These are phyloP conservation scores for Tyria jacobaeae DNA, from an alignment of 2,888 invertebrate species.

Conservation along the genomic window DNA sequence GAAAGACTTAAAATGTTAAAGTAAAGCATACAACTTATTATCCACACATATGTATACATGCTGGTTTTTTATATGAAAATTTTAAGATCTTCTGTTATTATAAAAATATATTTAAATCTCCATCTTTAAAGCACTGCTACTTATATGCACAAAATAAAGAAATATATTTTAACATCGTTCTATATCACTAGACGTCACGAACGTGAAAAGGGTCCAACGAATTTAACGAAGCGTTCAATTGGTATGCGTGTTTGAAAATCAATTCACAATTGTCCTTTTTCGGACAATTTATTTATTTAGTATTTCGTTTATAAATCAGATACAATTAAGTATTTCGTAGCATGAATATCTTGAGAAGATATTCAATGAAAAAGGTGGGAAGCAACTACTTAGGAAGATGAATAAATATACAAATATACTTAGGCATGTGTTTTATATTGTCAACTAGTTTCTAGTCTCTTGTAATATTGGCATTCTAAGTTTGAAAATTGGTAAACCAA, in stretches of 20 bases:
- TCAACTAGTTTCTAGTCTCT: no score
- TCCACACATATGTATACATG: not conserved
- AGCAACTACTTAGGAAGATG: no score
- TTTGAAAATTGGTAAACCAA: no score
- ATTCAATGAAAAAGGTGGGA: conserved; percentile 20
- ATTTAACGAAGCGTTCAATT: conserved; percentile 37
- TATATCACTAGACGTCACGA: conserved; percentile 38
- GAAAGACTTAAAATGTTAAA: no score
- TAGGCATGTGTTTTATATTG: no score
- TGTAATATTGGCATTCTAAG: no score
- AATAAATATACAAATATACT: no score
- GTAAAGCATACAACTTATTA: not conserved
- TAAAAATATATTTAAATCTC: not conserved
- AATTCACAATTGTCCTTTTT: conserved; percentile 36
- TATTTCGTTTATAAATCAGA: conserved; percentile 31
- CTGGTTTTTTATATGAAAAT: not conserved
- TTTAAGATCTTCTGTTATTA: not conserved
- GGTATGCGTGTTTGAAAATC: conserved; percentile 31
- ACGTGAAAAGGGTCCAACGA: conserved; percentile 55
- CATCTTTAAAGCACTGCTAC: not conserved
- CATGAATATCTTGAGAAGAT: not conserved
- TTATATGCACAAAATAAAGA: conserved; percentile 1
- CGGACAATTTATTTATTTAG: conserved; percentile 24
- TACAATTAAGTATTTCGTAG: conserved; percentile 20
- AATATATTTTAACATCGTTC: conserved; percentile 6